Conservation (phyloP, 2,113 vertebrate species). For the Telmatochromis brichardi region DNA sequence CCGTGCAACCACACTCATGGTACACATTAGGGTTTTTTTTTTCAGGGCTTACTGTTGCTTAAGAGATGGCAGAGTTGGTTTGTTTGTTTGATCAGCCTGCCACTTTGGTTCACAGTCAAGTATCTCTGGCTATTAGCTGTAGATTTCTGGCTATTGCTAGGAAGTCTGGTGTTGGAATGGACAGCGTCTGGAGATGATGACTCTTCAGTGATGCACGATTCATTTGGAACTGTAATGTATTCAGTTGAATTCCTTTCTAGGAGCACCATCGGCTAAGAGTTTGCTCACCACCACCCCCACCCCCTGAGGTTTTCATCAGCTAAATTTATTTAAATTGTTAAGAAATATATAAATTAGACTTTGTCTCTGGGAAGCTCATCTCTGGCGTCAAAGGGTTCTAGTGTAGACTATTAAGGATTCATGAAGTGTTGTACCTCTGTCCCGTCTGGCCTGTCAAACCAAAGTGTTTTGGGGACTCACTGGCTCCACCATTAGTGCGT, state of each 20-base stretch:
- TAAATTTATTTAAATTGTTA: not conserved
- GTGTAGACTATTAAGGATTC: not conserved
- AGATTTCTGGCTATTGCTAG: not conserved
- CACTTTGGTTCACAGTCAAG: not conserved
- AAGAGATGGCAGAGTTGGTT: not conserved
- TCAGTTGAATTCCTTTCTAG: not conserved
- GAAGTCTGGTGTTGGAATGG: not conserved
- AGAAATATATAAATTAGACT: not conserved
- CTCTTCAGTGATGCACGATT: not conserved
- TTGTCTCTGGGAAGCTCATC: not conserved
- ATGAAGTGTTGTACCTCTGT: not conserved
- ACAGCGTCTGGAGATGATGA: not conserved
- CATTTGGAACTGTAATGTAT: not conserved
- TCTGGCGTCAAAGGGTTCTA: not conserved
- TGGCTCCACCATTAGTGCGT: not conserved
- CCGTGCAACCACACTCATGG: not conserved
- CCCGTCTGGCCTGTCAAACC: not conserved
- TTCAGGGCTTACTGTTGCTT: not conserved
- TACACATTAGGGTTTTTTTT: not conserved
- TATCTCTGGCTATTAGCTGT: not conserved
- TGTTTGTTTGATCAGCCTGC: not conserved
- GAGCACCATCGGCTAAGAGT: not conserved
- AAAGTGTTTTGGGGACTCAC: not conserved
- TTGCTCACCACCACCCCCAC: not conserved
- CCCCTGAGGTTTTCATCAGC: not conserved